Evolutionary conservation across 2,113 vertebrate species (phyloP), one percentile per base, ranked within the genome.

Genomic region (Vulpes vulpes): DNA sequence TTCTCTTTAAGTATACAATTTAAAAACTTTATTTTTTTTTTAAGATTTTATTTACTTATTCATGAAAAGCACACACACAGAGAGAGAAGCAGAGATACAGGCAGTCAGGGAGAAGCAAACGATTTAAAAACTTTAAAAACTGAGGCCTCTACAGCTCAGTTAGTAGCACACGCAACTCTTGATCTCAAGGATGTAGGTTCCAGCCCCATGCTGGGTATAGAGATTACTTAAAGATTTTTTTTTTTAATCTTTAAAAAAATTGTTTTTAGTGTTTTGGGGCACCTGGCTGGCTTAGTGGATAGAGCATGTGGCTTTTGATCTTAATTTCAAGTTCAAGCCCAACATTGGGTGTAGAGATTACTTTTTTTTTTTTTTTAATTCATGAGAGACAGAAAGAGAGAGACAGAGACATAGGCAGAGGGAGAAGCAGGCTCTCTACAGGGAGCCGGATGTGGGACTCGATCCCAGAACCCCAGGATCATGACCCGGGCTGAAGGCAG

Each of bases 1-100:
- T 55, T 80, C 20, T 85, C 35, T 93, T 93, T 32, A 86, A 79
- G 60, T 57, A 67, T 57, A 93, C 22, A 19, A 57, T 81, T 94
- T 51, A 69, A 74, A 69, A n/a, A n/a, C 5, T 43, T 43, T 43
- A 43, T 43, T 43, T 43, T 43, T 43, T 43, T 43, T 43, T 43
- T 6, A 43, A 43, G 43, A 43, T 43, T 43, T 43, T 43, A 43
- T 43, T 43, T 43, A 43, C 5, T 43, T 43, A 43, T 43, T 43
- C 43, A 43, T 43, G 43, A 43, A 43, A 43, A 43, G 43, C 43
- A 43, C 43, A 43, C 43, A 43, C 43, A 43, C 0, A 43, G 5
- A 43, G 43, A 43, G 43, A 43, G 43, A 43, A 5, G 5, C 43
- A 43, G 43, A 43, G 43, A 43, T 5, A 43, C 43, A 43, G 5